These are phyloP conservation scores for Centropus bengalensis DNA, from an alignment of 2,113 vertebrate genomes.

Conservation along the genomic window DNA sequence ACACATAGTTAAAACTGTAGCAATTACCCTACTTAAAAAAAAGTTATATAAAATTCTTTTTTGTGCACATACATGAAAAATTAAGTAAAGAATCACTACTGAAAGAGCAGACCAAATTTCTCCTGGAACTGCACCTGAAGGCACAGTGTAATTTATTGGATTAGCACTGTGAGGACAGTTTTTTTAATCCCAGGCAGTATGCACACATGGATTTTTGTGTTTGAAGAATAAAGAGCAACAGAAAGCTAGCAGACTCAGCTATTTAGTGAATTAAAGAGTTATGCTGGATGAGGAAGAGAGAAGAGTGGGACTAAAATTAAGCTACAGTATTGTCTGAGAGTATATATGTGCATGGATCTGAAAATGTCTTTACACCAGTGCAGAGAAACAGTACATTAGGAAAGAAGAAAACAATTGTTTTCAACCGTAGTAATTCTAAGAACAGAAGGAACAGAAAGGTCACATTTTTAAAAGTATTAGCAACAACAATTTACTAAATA, in stretches of 20 bases:
- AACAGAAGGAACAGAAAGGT: neutral
- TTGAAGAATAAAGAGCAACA: neutral
- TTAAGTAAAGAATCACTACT: neutral
- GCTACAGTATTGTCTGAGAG: neutral
- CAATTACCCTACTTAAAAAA: neutral
- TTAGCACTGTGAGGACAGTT: neutral
- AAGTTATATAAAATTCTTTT: neutral
- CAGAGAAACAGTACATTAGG: neutral
- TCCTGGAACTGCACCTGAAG: neutral
- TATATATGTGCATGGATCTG: neutral
- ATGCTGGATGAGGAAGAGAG: neutral
- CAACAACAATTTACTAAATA: neutral
- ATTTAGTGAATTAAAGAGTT: neutral
- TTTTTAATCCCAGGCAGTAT: conserved; percentile 8
- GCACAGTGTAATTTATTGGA: neutral
- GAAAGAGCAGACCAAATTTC: neutral
- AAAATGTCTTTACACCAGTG: neutral
- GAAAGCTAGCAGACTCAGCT: neutral
- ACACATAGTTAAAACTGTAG: neutral
- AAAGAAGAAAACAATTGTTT: neutral
- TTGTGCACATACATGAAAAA: neutral
- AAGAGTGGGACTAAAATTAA: neutral
- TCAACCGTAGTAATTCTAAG: neutral
- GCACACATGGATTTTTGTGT: neutral
- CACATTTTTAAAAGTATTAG: neutral